Evolutionary conservation across 2,113 vertebrate genomes (phyloP), one percentile per base, ranked within the genome.

Genomic region (Gallinago undulata): DNA sequence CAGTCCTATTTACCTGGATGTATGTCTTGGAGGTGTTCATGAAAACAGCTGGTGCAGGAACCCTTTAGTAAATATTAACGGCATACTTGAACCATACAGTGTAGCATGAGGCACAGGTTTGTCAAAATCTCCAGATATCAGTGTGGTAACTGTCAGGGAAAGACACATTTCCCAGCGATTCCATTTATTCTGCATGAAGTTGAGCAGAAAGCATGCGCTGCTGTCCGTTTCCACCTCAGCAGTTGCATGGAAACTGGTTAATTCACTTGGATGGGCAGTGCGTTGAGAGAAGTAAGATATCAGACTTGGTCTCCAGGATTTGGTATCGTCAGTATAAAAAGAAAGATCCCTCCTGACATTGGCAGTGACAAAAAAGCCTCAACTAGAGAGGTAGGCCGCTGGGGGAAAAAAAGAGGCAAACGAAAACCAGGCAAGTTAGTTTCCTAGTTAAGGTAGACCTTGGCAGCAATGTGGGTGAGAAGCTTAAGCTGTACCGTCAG

Each of bases 1-100:
- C 0, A 0, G 41, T 84, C 18, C 5, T 39, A 45, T 69, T 62
- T 78, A 75, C 31, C 43, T 67, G 15, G 4, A 12, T 41, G 28
- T 33, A 23, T 25, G 28, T 84, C 33, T 53, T 74, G 41, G 66
- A 90, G 37, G 37, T 9, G 62, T 50, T 67, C 0, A 82, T 9
- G 13, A 64, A 47, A 86, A 80, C 8, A 53, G 16, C 11, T 56
- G 64, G 19, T 23, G 37, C 25, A 79, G 66, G 13, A 93, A 41
- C 6, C 6, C 18, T 72, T n/a, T 30, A 68, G 39, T 6, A 68
- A 75, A 74, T 24, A 14, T 53, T 66, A 74, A 84, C 3, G 2
- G 24, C n/a, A 33, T 17, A 19, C 23, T 76, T 63, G 51, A 85
- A 75, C 43, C 43, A 24, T 35, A 43, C 21, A 37, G 41, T 11